Evolutionary conservation across 2,113 vertebrate genomes (phyloP).

Genomic region (Pleuronectes platessa): DNA sequence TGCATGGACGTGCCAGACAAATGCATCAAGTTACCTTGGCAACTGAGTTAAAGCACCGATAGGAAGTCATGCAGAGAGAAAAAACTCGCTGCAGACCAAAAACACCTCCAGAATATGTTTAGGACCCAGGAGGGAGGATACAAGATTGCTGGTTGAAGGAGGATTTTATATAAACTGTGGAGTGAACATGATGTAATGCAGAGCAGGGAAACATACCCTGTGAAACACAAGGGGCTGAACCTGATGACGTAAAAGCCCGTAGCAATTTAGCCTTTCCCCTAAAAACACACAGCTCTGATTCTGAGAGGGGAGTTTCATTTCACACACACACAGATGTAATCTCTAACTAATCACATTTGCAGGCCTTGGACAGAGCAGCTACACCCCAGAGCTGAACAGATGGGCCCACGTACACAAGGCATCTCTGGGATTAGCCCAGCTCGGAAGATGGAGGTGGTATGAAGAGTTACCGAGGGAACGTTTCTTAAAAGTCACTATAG

Average conservation of each 20-base stretch:
- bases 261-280: conserved; percentile 55
- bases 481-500: conserved; percentile 27
- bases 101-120: conserved; percentile 3
- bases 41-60: conserved; percentile 55
- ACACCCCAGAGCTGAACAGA: conserved; percentile 65
- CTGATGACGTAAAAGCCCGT: conserved; percentile 50
- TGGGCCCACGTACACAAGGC: conserved; percentile 56
- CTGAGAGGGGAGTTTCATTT: conserved; percentile 64
- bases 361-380: conserved; percentile 63
- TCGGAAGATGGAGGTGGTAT: conserved; percentile 51
- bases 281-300: conserved; percentile 58
- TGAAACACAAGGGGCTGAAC: conserved; percentile 47
- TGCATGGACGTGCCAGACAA: conserved; percentile 66
- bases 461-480: conserved; percentile 25
- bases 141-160: neutral
- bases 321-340: conserved; percentile 66
- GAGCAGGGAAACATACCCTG: conserved; percentile 40
- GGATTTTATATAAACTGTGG: conserved; percentile 22
- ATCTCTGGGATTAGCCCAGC: conserved; percentile 62
- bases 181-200: conserved; percentile 41
- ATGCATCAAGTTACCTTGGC: conserved; percentile 63
- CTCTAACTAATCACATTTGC: conserved; percentile 78
- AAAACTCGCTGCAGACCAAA: conserved; percentile 24
- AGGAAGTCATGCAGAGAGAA: conserved; percentile 41
- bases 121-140: neutral